Percentiles rank a stretch among this genome's conserved stretches.
phyloP scores from a whole-genome alignment of 2,888 invertebrate genomes.

The Spilosoma lubricipeda region DNA sequence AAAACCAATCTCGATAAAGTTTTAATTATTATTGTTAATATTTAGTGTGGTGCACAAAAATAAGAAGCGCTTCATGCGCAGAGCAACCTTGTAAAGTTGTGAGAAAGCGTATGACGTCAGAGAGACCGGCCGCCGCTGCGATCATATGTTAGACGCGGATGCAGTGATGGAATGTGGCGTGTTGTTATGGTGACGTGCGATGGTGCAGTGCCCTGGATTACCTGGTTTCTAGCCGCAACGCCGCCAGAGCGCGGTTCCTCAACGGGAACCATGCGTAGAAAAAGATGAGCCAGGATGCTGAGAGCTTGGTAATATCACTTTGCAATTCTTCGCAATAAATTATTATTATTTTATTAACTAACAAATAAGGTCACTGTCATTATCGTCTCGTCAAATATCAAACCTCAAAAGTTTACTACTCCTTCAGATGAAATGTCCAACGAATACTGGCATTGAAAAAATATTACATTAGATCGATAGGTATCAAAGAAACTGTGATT shows the following conservation, averaged over 20 bases:
- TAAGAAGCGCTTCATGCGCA: constrained; percentile 53
- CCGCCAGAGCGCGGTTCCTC: constrained; percentile 77
- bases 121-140: constrained; percentile 78
- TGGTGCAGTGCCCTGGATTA: constrained; percentile 75
- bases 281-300: constrained; percentile 91
- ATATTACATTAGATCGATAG: constrained; percentile 53
- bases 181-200: constrained; percentile 81
- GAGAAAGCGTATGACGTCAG: constrained; percentile 85
- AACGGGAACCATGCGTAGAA: constrained; percentile 88
- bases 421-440: constrained; percentile 24
- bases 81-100: constrained; percentile 74
- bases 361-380: not conserved
- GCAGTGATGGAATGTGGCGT: constrained; percentile 85
- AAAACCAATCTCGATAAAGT: constrained; percentile 65
- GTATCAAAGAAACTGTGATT: constrained; percentile 59
- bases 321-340: constrained; percentile 51
- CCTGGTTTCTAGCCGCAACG: constrained; percentile 71
- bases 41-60: constrained; percentile 56
- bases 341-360: not conserved
- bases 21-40: constrained; percentile 58
- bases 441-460: constrained; percentile 34
- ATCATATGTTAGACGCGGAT: constrained; percentile 86
- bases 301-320: constrained; percentile 89
- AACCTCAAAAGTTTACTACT: not conserved
- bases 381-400: not conserved